Evolutionary conservation across 37 sponge, comb jelly and placozoan species (phyloP).

Genomic region (Diacarnus erythraeanus): DNA sequence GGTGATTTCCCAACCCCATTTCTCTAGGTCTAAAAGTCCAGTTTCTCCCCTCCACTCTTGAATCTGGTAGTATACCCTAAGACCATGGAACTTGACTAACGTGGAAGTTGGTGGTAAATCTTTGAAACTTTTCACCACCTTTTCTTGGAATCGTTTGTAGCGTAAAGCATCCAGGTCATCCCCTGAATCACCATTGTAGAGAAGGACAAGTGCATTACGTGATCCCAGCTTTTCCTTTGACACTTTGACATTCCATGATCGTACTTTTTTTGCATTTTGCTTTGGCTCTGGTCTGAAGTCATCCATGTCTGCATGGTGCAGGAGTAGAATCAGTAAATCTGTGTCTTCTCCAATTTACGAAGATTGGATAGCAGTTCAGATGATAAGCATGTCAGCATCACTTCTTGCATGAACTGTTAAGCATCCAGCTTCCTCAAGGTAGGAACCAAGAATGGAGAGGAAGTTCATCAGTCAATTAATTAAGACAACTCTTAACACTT

Average conservation of each 20-base stretch:
- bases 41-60: not conserved
- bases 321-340: not conserved
- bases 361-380: not conserved
- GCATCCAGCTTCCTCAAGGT: no score
- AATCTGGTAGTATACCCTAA: not conserved
- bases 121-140: not conserved
- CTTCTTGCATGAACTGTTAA: not conserved
- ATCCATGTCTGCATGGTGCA: not conserved
- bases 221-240: not conserved
- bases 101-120: constrained; percentile 5
- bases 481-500: no score
- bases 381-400: not conserved
- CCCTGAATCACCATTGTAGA: not conserved
- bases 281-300: constrained; percentile 1
- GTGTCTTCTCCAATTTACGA: not conserved
- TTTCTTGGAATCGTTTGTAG: not conserved
- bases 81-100: constrained; percentile 1
- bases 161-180: not conserved
- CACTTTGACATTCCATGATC: not conserved
- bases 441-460: no score
- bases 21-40: not conserved
- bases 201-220: not conserved
- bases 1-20: not conserved
- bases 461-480: no score
- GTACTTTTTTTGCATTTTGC: not conserved